Conservation (phyloP, 2,113 vertebrate species). For the Phalacrocorax pelagicus region DNA sequence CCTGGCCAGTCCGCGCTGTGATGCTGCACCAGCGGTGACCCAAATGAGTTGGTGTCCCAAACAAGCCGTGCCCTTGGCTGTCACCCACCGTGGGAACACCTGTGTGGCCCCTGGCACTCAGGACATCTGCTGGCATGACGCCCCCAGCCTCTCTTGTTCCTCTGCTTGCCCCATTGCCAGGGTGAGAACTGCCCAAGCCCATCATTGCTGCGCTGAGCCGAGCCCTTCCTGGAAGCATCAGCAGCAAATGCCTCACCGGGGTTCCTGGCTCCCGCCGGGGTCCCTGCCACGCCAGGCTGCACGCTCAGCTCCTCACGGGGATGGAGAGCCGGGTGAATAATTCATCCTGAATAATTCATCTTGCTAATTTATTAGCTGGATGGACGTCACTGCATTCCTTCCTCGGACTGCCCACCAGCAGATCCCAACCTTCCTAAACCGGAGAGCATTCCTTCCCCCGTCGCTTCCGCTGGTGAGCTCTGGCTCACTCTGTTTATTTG, state of each 20-base stretch:
- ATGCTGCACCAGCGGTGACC: rapidly evolving
- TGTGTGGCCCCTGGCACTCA: not conserved
- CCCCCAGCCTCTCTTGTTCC: not conserved
- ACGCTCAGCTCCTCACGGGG: not conserved
- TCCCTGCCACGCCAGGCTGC: not conserved
- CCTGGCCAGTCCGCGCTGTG: not conserved
- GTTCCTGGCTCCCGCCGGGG: not conserved
- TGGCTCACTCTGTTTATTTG: slow-evolving; percentile 42
- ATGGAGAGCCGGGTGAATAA: not conserved
- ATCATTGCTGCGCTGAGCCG: not conserved
- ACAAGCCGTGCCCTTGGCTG: rapidly evolving
- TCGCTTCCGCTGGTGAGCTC: slow-evolving; percentile 3
- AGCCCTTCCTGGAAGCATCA: not conserved
- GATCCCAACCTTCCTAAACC: slow-evolving; percentile 30
- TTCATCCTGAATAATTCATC: slow-evolving; percentile 34
- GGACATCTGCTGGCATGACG: rapidly evolving
- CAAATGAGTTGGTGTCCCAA: rapidly evolving
- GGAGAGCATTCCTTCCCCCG: slow-evolving; percentile 29
- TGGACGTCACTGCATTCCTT: slow-evolving; percentile 45
- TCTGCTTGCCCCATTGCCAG: rapidly evolving
- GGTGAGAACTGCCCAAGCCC: not conserved
- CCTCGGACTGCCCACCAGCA: slow-evolving; percentile 25
- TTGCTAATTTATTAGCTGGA: slow-evolving; percentile 44
- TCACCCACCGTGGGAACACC: rapidly evolving
- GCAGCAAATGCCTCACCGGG: not conserved